These are phyloP conservation scores for Siniperca scherzeri DNA, from an alignment of 2,797 vertebrate genomes.

Conservation along the genomic window DNA sequence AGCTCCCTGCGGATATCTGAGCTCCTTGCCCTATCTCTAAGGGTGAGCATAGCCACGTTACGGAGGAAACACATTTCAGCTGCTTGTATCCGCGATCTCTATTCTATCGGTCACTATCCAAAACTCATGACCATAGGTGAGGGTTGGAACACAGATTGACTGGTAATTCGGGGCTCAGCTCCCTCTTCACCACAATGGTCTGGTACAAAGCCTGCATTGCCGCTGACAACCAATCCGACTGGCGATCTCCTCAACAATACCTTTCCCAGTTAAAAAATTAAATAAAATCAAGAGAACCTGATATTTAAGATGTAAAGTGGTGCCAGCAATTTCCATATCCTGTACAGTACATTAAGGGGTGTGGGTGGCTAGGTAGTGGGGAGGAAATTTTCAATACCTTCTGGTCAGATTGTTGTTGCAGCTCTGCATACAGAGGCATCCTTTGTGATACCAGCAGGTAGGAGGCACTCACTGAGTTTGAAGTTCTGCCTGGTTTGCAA, in stretches of 20 bases:
- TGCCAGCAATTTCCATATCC: constrained; percentile 29
- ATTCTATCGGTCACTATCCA: not conserved
- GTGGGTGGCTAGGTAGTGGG: not conserved
- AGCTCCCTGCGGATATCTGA: not conserved
- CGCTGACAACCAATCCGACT: not conserved
- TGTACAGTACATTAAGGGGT: not conserved
- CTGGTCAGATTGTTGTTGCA: constrained; percentile 32
- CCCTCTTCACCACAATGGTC: not conserved
- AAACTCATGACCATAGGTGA: not conserved
- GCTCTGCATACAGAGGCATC: constrained; percentile 51
- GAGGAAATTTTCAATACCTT: constrained; percentile 27
- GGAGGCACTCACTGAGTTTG: constrained; percentile 61
- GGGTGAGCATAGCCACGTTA: not conserved
- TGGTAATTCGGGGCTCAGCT: not conserved
- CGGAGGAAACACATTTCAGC: not conserved
- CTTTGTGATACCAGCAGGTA: constrained; percentile 82
- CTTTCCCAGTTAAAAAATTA: not conserved
- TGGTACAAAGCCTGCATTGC: not conserved
- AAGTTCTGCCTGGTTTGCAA: constrained; percentile 83
- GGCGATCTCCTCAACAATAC: not conserved
- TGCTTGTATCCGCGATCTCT: not conserved
- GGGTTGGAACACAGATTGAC: not conserved
- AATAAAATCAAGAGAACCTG: constrained; percentile 2
- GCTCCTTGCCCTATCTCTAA: not conserved
- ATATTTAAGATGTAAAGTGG: constrained; percentile 11